Conservation (phyloP, 2,888 invertebrate species). For the Piscicola geometra region DNA sequence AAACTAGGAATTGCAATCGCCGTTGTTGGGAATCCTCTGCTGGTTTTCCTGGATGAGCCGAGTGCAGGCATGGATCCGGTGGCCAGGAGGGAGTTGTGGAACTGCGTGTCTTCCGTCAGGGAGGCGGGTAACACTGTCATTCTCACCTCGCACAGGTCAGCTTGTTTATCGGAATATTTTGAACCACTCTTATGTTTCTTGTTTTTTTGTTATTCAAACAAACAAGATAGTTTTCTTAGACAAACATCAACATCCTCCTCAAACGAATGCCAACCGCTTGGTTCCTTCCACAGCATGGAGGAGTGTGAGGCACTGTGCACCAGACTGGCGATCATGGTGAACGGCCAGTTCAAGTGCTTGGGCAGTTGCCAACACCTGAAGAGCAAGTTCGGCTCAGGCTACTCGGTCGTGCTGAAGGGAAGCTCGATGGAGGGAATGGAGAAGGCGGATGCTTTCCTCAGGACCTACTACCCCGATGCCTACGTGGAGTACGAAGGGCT, state of each 20-base stretch:
- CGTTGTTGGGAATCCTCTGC: constrained; percentile 45
- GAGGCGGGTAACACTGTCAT: constrained; percentile 70
- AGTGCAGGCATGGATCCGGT: constrained; percentile 68
- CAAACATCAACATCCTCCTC: too few relatives aligned
- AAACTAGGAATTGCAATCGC: constrained; percentile 48
- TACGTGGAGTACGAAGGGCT: constrained; percentile 17
- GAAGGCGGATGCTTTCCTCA: constrained; percentile 49
- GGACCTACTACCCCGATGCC: not conserved
- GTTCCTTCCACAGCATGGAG: constrained; percentile 68
- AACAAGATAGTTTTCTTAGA: too few relatives aligned
- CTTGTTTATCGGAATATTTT: too few relatives aligned
- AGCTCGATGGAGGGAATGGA: too few relatives aligned
- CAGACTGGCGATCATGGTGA: constrained; percentile 70
- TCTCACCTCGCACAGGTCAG: constrained; percentile 64
- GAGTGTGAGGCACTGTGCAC: constrained; percentile 76
- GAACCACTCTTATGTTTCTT: too few relatives aligned
- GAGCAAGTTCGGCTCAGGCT: constrained; percentile 65
- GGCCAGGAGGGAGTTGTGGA: constrained; percentile 73
- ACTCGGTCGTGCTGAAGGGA: constrained; percentile 32
- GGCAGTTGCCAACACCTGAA: constrained; percentile 70
- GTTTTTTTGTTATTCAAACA: too few relatives aligned
- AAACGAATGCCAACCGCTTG: too few relatives aligned
- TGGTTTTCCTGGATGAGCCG: constrained; percentile 47
- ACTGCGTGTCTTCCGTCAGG: constrained; percentile 66
- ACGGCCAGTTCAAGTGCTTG: constrained; percentile 68